phyloP scores from a whole-genome alignment of 2,888 invertebrate species.

The Anagyrus pseudococci region DNA sequence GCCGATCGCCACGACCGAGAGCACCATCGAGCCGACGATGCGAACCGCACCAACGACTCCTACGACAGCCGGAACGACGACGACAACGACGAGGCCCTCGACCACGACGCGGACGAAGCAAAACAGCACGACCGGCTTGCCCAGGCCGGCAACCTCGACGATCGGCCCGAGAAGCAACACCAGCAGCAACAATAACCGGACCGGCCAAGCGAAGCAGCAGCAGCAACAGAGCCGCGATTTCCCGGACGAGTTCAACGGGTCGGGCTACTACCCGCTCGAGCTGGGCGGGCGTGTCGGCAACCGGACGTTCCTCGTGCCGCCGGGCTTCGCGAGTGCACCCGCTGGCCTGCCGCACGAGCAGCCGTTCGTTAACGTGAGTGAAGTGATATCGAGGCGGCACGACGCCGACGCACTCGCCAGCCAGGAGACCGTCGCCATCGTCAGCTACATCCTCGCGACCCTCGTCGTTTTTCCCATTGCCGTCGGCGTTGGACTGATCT shows the following conservation, averaged over 20 bases:
- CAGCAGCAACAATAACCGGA: constrained; percentile 41
- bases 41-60: background rate
- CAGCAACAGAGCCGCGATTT: constrained; percentile 45
- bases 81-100: constrained; percentile 6
- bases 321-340: constrained; percentile 48
- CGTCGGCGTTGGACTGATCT: constrained; percentile 60
- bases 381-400: constrained; percentile 57
- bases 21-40: constrained; percentile 10
- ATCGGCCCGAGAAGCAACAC: constrained; percentile 41
- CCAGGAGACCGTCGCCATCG: constrained; percentile 59
- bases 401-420: constrained; percentile 55
- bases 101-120: constrained; percentile 42
- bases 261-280: constrained; percentile 49
- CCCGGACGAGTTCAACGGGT: constrained; percentile 49
- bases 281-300: constrained; percentile 39
- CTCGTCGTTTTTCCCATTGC: constrained; percentile 62
- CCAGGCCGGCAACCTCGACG: constrained; percentile 24
- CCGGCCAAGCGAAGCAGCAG: constrained; percentile 37
- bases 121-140: constrained; percentile 35
- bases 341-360: too few relatives aligned
- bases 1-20: background rate
- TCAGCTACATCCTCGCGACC: constrained; percentile 61
- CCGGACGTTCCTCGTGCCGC: constrained; percentile 49
- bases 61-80: constrained; percentile 14
- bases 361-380: constrained; percentile 53